Evolutionary conservation across 2,797 vertebrate genomes (phyloP).

Genomic region (Ispidina lecontei): DNA sequence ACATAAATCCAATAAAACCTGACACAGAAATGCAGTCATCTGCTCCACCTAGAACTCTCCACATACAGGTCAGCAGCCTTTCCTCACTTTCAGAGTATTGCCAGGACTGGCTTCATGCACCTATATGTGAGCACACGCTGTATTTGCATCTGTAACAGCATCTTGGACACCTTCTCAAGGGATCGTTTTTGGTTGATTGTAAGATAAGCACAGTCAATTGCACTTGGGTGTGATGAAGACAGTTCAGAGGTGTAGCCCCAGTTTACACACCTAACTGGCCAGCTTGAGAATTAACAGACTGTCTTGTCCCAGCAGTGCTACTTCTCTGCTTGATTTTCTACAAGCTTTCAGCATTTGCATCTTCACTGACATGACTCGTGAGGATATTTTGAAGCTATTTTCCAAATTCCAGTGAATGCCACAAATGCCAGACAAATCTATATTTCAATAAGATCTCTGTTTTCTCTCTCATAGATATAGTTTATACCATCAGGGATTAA

Average conservation of each 20-base stretch:
- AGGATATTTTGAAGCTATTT: neutral
- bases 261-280: neutral
- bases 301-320: neutral
- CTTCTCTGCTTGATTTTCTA: neutral
- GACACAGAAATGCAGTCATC: neutral
- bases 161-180: neutral
- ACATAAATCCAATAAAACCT: conserved; percentile 10
- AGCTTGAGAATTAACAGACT: neutral
- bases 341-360: neutral
- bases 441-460: neutral
- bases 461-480: neutral
- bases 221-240: neutral
- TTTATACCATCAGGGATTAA: neutral
- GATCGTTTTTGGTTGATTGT: neutral
- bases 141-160: neutral
- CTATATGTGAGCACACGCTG: neutral
- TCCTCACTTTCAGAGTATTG: neutral
- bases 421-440: neutral
- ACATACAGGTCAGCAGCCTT: neutral
- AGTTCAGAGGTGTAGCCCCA: neutral
- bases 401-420: neutral
- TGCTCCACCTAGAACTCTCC: neutral
- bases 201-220: neutral
- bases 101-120: neutral
- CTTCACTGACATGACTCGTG: neutral